These are phyloP conservation scores for Gallinago solitaria DNA, from an alignment of 2,797 vertebrate genomes.

Conservation along the genomic window DNA sequence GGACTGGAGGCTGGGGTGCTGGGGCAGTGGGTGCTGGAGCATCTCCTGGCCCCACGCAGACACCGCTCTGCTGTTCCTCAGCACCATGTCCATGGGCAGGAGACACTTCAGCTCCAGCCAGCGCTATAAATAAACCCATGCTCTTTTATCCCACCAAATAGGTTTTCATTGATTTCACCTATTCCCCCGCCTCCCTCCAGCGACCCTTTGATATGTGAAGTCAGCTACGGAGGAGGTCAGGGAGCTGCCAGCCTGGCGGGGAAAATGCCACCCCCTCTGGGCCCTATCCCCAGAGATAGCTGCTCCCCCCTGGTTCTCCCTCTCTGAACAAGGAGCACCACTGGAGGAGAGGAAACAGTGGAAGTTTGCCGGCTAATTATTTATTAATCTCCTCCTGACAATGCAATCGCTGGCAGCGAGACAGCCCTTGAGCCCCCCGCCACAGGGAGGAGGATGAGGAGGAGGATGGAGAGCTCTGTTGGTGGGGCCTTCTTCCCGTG, in stretches of 20 bases:
- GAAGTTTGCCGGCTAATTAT: constrained; percentile 44
- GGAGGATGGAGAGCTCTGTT: neutral
- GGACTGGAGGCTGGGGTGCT: neutral
- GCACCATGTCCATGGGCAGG: neutral
- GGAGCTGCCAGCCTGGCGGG: neutral
- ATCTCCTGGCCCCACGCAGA: neutral
- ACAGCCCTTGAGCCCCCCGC: neutral
- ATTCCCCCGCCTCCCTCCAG: neutral
- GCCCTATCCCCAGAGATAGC: neutral
- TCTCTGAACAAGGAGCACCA: neutral
- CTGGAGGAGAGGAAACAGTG: constrained; percentile 22
- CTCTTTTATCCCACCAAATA: constrained; percentile 35
- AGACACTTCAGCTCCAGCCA: constrained; percentile 25
- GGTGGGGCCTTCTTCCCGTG: neutral
- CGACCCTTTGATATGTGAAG: constrained; percentile 35
- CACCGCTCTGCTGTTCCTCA: neutral
- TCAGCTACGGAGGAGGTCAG: constrained; percentile 1
- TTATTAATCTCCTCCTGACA: constrained; percentile 36
- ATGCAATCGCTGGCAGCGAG: neutral
- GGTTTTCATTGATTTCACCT: constrained; percentile 64
- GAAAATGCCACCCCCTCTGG: neutral
- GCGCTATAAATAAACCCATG: constrained; percentile 48
- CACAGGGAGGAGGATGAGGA: neutral
- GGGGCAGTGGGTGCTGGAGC: neutral
- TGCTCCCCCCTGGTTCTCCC: neutral